phyloP scores from a whole-genome alignment of 2,888 invertebrate species.

The Tigriopus californicus region DNA sequence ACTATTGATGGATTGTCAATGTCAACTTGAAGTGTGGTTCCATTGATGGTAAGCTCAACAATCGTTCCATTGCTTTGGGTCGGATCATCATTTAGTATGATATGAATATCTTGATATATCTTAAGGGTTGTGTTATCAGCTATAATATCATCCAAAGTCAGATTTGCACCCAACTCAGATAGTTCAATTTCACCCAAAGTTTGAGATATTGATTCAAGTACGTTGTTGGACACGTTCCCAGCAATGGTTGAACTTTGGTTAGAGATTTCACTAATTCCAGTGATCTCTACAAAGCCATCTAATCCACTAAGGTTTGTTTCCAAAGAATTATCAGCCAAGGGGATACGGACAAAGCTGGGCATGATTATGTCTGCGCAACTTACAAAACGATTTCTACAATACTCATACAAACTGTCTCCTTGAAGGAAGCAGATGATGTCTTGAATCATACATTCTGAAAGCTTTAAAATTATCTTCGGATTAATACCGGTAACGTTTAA shows the following conservation, averaged over 20 bases:
- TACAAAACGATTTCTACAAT: slow-evolving; percentile 1
- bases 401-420: not conserved
- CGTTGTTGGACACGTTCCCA: not conserved
- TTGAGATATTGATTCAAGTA: not conserved
- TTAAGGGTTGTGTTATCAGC: slow-evolving; percentile 7
- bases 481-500: not conserved
- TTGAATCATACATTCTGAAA: slow-evolving; percentile 9
- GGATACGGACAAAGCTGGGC: not conserved
- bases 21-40: no score
- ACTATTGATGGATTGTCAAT: no score
- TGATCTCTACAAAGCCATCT: not conserved
- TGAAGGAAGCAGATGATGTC: slow-evolving; percentile 9
- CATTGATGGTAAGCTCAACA: no score
- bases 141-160: not conserved
- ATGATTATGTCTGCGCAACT: slow-evolving; percentile 5
- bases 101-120: slow-evolving; percentile 10
- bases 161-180: not conserved
- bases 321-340: not conserved
- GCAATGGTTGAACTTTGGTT: not conserved
- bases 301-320: not conserved
- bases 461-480: not conserved
- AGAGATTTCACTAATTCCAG: not conserved
- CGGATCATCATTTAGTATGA: not conserved
- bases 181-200: not conserved
- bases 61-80: not conserved